Evolutionary conservation across 2,797 vertebrate species (phyloP), one percentile per base, ranked within the genome.

Genomic region (Botia almorhae): DNA sequence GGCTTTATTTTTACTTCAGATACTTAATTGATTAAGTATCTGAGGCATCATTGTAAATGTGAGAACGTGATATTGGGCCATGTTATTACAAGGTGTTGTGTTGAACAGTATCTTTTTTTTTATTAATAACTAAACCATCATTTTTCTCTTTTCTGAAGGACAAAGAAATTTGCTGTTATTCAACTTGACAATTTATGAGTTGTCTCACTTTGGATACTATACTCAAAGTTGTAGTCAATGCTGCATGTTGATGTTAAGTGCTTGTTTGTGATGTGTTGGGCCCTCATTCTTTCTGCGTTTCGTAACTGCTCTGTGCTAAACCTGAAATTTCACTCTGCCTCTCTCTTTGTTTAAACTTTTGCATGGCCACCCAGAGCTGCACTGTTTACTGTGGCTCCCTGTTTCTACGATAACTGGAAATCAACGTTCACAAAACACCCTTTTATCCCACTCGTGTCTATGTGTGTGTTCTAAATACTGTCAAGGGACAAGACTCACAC

Each of bases 391-490:
- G 80, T 43, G 69, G 82, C 69, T 78, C 74, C 60, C 58, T 64
- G 76, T 87, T 80, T 85, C 58, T 69, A 83, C 78, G 85, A 84
- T 88, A 88, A 84, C 85, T 84, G 78, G 72, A 85, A 87, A 85
- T 85, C 71, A 75, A 67, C 74, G 21, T 82, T 77, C 84, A 77
- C 76, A 80, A 78, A 85, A 76, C 3, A 58, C 46, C 67, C 84
- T 88, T 88, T 88, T 81, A 87, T 88, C 81, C 81, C 64, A 39
- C 69, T 78, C 77, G 74, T 81, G 83, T 78, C 84, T 84, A 50
- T 80, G 73, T 80, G 79, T 84, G 78, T 88, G 78, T 81, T 88
- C 82, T 87, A 87, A 88, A 87, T 85, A 87, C 84, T 88, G 84
- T 87, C 85, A 84, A 70, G 58, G 83, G 64, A 83, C 80, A 46